Evolutionary conservation across 2,888 invertebrate species (phyloP).

Genomic region (Arge pagana): DNA sequence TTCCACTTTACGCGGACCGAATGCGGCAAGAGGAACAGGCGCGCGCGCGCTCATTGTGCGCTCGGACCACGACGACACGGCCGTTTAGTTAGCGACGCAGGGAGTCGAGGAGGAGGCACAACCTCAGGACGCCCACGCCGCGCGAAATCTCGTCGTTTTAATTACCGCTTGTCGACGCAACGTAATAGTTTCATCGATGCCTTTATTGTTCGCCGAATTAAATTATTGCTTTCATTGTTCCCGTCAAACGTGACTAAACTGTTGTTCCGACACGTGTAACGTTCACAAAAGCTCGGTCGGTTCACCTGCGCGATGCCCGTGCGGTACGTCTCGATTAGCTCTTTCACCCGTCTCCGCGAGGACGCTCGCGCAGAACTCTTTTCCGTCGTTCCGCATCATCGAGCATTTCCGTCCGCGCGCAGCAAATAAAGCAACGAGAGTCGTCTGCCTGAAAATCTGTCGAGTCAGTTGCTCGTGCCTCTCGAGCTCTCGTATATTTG

Average conservation of each 20-base stretch:
- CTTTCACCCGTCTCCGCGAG: too few species aligned
- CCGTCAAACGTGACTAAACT: constrained; percentile 15
- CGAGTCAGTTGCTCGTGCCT: constrained; percentile 43
- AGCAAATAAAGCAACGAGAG: constrained; percentile 24
- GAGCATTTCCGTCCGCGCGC: too few species aligned
- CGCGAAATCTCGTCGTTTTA: constrained; percentile 21
- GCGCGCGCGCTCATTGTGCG: constrained; percentile 16
- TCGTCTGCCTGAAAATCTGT: constrained; percentile 41
- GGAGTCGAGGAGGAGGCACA: constrained; percentile 17
- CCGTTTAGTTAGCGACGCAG: constrained; percentile 21
- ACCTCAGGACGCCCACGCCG: constrained; percentile 14
- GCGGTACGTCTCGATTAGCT: too few species aligned
- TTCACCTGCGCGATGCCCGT: too few species aligned
- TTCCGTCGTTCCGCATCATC: too few species aligned
- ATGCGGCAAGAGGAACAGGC: constrained; percentile 20
- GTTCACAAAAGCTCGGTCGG: too few species aligned
- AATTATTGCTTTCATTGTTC: constrained; percentile 21
- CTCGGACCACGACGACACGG: constrained; percentile 20
- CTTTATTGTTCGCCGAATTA: constrained; percentile 20
- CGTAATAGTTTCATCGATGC: constrained; percentile 19
- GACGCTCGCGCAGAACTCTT: too few species aligned
- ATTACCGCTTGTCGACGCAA: constrained; percentile 17
- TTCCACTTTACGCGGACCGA: constrained; percentile 17
- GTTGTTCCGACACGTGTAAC: too few species aligned
- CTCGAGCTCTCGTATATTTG: constrained; percentile 13